Percentiles rank a stretch among this genome's conserved stretches.
phyloP scores from a whole-genome alignment of 2,888 invertebrate species.

The Megamerina dolium region DNA sequence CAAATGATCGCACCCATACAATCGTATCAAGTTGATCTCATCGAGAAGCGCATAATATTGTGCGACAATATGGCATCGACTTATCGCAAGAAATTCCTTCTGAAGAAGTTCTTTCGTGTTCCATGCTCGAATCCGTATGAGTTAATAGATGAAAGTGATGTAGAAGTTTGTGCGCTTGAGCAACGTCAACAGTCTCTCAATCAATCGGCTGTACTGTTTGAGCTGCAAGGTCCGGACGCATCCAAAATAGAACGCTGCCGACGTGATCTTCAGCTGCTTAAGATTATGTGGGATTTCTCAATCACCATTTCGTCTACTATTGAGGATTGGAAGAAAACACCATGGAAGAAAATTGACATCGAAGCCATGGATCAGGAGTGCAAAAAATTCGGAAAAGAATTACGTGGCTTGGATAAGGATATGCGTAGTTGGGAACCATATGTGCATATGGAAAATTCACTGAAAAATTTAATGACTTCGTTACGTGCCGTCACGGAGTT shows the following conservation, averaged over 20 bases:
- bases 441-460: constrained; percentile 67
- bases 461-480: constrained; percentile 91
- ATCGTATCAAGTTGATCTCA: constrained; percentile 79
- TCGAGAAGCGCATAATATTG: constrained; percentile 73
- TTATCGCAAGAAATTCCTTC: constrained; percentile 70
- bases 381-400: constrained; percentile 83
- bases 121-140: constrained; percentile 63
- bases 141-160: constrained; percentile 63
- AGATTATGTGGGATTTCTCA: constrained; percentile 87
- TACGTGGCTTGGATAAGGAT: constrained; percentile 74
- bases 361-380: constrained; percentile 93
- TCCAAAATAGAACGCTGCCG: constrained; percentile 68
- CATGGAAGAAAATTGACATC: constrained; percentile 90
- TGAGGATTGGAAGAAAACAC: constrained; percentile 87
- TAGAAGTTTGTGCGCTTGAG: constrained; percentile 63
- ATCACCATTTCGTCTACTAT: constrained; percentile 73
- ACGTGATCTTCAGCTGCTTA: constrained; percentile 68
- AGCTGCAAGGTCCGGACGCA: constrained; percentile 78
- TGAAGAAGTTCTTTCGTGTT: constrained; percentile 55
- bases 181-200: constrained; percentile 59
- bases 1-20: constrained; percentile 83
- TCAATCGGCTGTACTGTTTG: constrained; percentile 76
- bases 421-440: constrained; percentile 75
- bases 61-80: constrained; percentile 73
- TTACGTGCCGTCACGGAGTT: constrained; percentile 86